Percentiles rank a stretch among this genome's conserved stretches.
Conservation (phyloP, 2,797 vertebrate species). For the Loris lydekkerianus region DNA sequence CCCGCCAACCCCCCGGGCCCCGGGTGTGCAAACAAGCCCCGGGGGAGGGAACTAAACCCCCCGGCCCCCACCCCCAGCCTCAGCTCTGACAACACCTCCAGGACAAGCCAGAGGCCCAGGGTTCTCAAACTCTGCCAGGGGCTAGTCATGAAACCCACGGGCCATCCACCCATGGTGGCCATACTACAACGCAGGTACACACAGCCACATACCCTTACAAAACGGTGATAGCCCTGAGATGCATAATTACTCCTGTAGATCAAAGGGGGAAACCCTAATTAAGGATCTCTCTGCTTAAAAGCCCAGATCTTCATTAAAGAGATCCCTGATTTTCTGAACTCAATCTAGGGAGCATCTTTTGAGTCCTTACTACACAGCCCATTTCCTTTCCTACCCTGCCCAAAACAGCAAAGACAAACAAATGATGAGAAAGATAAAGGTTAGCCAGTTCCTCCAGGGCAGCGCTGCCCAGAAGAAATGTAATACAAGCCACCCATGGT, state of each 20-base stretch:
- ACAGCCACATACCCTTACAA: fast-evolving
- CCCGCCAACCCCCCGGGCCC: too few relatives aligned
- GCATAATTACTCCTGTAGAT: neutral
- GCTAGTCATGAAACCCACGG: neutral
- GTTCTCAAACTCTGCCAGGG: neutral
- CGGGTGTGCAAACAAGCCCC: too few relatives aligned
- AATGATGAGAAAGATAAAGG: neutral
- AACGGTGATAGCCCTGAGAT: fast-evolving
- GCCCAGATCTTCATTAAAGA: neutral
- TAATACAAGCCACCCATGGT: fast-evolving
- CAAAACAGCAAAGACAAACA: neutral
- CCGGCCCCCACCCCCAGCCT: slow-evolving; percentile 9
- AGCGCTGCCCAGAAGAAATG: neutral
- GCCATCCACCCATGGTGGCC: neutral
- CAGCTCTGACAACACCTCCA: slow-evolving; percentile 57
- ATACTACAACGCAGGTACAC: fast-evolving
- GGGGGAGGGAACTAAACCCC: too few relatives aligned
- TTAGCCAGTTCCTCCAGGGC: fast-evolving
- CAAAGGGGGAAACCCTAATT: neutral
- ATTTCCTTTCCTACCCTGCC: neutral
- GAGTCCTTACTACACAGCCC: neutral
- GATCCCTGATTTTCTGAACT: neutral
- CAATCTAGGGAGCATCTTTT: neutral
- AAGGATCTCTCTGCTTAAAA: neutral
- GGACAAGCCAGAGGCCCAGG: slow-evolving; percentile 67